Evolutionary conservation across 2,888 invertebrate genomes (phyloP).

Genomic region (Stictocephala bisonia): DNA sequence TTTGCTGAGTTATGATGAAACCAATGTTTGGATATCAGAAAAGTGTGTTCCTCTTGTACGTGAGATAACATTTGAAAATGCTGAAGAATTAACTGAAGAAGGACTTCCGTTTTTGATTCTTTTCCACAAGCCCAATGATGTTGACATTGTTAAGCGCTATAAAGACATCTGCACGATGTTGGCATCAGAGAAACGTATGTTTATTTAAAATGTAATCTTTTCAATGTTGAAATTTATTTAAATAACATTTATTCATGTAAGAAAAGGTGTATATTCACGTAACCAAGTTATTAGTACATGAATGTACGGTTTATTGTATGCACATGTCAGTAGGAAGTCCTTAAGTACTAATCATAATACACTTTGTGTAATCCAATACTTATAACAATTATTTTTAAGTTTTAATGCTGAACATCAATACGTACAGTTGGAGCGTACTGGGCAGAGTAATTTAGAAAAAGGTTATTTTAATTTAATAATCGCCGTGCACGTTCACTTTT

Average conservation of each 20-base stretch:
- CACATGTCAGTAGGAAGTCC: no score
- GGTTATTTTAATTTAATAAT: no score
- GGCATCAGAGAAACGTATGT: slow-evolving; percentile 90
- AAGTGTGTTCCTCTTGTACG: slow-evolving; percentile 97
- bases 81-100: slow-evolving; percentile 98
- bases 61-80: slow-evolving; percentile 99
- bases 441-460: no score
- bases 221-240: neutral
- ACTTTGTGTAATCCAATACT: no score
- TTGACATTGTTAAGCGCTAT: slow-evolving; percentile 87
- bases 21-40: slow-evolving; percentile 88
- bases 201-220: slow-evolving; percentile 16
- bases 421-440: no score
- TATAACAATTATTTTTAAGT: no score
- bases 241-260: no score
- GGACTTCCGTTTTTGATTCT: slow-evolving; percentile 97
- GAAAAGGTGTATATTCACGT: no score
- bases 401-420: no score
- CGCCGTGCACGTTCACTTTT: no score
- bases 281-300: neutral
- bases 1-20: slow-evolving; percentile 80
- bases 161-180: slow-evolving; percentile 82
- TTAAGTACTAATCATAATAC: no score
- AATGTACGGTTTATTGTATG: no score
- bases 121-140: slow-evolving; percentile 91